Conservation (phyloP, 2,888 invertebrate species). For the Rugalucina vietnamica region DNA sequence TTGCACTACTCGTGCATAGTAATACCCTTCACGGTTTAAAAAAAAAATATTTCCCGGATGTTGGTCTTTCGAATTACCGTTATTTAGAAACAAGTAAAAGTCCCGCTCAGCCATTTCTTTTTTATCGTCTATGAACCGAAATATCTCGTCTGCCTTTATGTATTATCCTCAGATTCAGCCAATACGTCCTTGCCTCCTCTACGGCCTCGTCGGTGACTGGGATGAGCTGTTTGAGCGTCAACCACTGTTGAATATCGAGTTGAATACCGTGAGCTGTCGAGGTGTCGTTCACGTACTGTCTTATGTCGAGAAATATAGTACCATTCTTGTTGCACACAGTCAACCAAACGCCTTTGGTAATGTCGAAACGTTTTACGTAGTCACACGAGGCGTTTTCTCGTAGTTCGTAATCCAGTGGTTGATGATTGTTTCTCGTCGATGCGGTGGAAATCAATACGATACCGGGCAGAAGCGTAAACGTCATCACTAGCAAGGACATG, state of each 20-base stretch:
- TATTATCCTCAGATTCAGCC: not conserved
- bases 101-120: too few species aligned
- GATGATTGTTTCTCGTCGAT: not conserved
- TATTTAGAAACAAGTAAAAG: too few species aligned
- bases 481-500: not conserved
- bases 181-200: slow-evolving; percentile 22
- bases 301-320: slow-evolving; percentile 28
- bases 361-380: slow-evolving; percentile 18
- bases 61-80: too few species aligned
- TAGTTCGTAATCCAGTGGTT: too few species aligned
- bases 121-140: too few species aligned
- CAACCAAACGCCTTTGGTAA: slow-evolving; percentile 8
- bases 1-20: too few species aligned
- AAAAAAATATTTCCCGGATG: too few species aligned
- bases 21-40: too few species aligned
- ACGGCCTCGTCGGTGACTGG: slow-evolving; percentile 23
- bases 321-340: slow-evolving; percentile 27
- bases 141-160: too few species aligned
- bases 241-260: slow-evolving; percentile 20
- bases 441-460: not conserved
- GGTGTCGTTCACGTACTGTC: slow-evolving; percentile 27
- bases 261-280: slow-evolving; percentile 22
- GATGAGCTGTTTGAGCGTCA: slow-evolving; percentile 13
- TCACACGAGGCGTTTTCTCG: not conserved
- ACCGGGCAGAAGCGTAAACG: not conserved